These are phyloP conservation scores for Hyles vespertilio DNA, from an alignment of 1,140 invertebrate species.

Conservation along the genomic window DNA sequence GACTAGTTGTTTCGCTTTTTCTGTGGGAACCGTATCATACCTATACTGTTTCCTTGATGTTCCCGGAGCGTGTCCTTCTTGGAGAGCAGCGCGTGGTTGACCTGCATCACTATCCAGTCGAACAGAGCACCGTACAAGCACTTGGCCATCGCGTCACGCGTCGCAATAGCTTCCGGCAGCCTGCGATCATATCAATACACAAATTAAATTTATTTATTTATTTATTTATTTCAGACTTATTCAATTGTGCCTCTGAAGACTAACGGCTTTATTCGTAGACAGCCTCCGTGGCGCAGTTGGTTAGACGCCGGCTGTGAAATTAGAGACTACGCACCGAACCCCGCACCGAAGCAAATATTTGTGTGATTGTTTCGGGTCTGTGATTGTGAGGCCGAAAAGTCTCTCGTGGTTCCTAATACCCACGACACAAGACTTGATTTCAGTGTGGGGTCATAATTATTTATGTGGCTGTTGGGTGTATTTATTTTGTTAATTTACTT, in stretches of 20 bases:
- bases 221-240: neutral
- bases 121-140: conserved; percentile 97
- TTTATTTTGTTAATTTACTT: no score
- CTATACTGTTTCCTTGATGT: conserved; percentile 88
- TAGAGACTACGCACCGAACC: no score
- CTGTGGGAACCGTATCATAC: conserved; percentile 27
- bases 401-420: no score
- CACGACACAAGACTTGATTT: no score
- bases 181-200: conserved; percentile 34
- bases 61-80: conserved; percentile 88
- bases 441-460: no score
- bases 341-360: no score
- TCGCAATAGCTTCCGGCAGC: conserved; percentile 90
- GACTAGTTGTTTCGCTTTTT: no score
- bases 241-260: neutral
- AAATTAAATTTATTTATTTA: neutral
- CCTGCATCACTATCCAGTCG: conserved; percentile 98
- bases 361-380: no score
- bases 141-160: conserved; percentile 97
- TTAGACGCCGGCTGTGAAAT: no score
- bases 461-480: no score
- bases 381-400: no score
- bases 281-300: no score
- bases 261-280: neutral
- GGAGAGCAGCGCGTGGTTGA: conserved; percentile 89